Evolutionary conservation across 92 coral and sea anemone genomes (phyloP).

Genomic region (Isaurus tuberculatus): DNA sequence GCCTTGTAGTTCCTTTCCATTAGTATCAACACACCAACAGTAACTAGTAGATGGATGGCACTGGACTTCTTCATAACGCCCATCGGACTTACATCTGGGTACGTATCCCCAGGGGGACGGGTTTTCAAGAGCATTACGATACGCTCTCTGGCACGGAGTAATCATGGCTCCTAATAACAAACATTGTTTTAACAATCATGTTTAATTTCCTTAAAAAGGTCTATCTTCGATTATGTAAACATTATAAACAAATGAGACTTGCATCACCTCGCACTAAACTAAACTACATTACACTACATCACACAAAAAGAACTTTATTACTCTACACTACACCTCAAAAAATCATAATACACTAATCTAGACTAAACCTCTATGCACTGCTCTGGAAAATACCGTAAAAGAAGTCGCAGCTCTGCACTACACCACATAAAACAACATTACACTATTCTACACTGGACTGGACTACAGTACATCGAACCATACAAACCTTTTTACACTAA

Average conservation of each 20-base stretch:
- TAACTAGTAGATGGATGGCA: conserved; percentile 52
- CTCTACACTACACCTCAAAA: neutral
- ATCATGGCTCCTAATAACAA: conserved; percentile 4
- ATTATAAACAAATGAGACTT: too few species aligned
- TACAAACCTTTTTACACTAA: too few species aligned
- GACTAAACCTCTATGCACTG: too few species aligned
- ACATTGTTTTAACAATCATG: neutral
- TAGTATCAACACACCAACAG: conserved; percentile 70
- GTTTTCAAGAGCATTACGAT: neutral
- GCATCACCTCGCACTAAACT: too few species aligned
- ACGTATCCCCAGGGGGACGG: conserved; percentile 48
- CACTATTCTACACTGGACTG: too few species aligned
- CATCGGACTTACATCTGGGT: conserved; percentile 68
- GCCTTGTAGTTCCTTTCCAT: conserved; percentile 62
- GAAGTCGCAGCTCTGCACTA: too few species aligned
- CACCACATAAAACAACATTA: too few species aligned
- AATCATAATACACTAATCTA: too few species aligned
- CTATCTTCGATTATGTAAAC: too few species aligned
- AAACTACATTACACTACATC: neutral
- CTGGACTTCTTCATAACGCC: conserved; percentile 69
- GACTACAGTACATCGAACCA: neutral
- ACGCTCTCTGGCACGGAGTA: conserved; percentile 28
- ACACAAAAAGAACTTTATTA: neutral
- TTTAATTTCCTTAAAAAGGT: too few species aligned
- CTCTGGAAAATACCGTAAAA: too few species aligned